Evolutionary conservation across 2,797 vertebrate genomes (phyloP).

Genomic region (Chloroceryle inda): DNA sequence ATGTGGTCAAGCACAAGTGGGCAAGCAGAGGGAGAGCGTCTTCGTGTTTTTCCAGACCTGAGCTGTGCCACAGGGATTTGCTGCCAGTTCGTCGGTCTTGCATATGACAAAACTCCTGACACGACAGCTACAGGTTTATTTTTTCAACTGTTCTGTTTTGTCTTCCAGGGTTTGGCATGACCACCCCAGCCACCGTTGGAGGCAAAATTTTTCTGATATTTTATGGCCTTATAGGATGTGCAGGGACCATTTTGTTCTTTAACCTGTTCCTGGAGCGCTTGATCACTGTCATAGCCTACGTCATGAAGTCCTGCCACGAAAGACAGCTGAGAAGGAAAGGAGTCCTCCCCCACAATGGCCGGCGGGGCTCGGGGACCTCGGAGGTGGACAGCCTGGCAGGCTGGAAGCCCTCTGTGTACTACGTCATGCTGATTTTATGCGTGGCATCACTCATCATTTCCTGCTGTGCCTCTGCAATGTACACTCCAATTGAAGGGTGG

Average conservation of each 20-base stretch:
- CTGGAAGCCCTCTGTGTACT: constrained; percentile 96
- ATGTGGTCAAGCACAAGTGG: not conserved
- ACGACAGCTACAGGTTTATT: not conserved
- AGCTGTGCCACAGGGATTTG: not conserved
- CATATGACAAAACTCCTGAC: not conserved
- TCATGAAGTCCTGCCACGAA: constrained; percentile 89
- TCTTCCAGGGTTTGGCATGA: constrained; percentile 94
- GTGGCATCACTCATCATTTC: constrained; percentile 90
- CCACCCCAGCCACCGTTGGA: constrained; percentile 90
- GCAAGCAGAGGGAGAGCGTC: not conserved
- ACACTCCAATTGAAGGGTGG: constrained; percentile 91
- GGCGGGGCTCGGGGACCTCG: constrained; percentile 39
- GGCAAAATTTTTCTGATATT: constrained; percentile 96
- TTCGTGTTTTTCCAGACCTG: not conserved
- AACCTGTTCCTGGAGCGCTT: constrained; percentile 96
- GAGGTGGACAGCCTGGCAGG: constrained; percentile 81
- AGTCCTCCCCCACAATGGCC: constrained; percentile 74
- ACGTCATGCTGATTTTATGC: constrained; percentile 93
- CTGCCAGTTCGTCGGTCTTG: not conserved
- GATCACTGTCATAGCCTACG: constrained; percentile 90
- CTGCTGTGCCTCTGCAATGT: constrained; percentile 94
- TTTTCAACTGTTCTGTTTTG: constrained; percentile 67
- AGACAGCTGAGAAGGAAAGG: constrained; percentile 84
- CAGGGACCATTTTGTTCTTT: constrained; percentile 95
- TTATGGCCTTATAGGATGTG: constrained; percentile 93